These are phyloP conservation scores for Encarsia formosa DNA, from an alignment of 2,888 invertebrate genomes.

Conservation along the genomic window DNA sequence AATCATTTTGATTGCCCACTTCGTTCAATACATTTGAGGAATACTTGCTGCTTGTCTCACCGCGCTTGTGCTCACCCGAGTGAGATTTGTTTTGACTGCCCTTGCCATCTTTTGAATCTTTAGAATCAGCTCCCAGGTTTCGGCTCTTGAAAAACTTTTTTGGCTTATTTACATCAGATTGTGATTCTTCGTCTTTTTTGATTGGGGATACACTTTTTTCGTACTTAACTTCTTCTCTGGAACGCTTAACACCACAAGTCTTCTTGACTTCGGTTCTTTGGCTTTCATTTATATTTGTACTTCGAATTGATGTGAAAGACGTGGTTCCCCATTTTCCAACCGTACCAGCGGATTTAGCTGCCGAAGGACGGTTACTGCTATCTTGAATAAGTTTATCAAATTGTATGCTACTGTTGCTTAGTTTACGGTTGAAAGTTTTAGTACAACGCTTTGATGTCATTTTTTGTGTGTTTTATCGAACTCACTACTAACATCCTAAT, in stretches of 20 bases:
- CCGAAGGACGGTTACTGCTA: slow-evolving; percentile 82
- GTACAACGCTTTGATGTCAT: slow-evolving; percentile 50
- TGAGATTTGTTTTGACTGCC: no score
- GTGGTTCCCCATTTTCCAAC: slow-evolving; percentile 94
- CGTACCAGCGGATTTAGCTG: slow-evolving; percentile 84
- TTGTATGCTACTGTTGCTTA: slow-evolving; percentile 56
- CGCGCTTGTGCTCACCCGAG: no score
- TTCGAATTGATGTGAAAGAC: slow-evolving; percentile 86
- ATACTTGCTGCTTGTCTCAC: no score
- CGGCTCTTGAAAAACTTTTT: slow-evolving; percentile 89
- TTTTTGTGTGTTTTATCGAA: no score
- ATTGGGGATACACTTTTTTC: slow-evolving; percentile 49
- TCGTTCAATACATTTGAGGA: no score
- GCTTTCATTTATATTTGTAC: slow-evolving; percentile 64
- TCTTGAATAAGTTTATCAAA: slow-evolving; percentile 67
- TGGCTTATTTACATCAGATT: slow-evolving; percentile 64
- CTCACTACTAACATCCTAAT: no score
- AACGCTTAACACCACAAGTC: slow-evolving; percentile 41
- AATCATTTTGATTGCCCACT: no score
- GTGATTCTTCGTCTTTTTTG: slow-evolving; percentile 55
- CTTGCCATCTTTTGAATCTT: slow-evolving; percentile 8
- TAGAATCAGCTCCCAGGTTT: slow-evolving; percentile 57
- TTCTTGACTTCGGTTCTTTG: slow-evolving; percentile 42
- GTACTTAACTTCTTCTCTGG: slow-evolving; percentile 45
- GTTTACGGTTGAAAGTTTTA: slow-evolving; percentile 48